Percentiles rank a stretch among this genome's conserved stretches.
These are phyloP conservation scores for Encarsia formosa DNA, from an alignment of 2,888 invertebrate species.

Conservation along the genomic window DNA sequence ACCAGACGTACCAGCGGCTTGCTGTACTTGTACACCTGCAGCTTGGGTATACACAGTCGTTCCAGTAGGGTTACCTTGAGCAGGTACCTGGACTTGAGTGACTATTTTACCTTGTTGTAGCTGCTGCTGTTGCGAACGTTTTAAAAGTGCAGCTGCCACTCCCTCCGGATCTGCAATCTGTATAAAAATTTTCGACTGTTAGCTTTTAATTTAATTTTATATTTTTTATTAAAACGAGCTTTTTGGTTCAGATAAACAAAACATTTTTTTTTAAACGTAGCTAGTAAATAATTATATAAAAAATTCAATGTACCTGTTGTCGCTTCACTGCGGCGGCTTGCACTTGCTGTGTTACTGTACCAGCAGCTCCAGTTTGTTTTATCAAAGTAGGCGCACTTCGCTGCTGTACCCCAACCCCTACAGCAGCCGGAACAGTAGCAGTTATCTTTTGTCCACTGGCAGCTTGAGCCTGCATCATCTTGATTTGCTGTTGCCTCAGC, in stretches of 20 bases:
- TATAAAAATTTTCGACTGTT: too few relatives aligned
- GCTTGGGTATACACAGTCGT: conserved; percentile 59
- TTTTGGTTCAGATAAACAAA: not conserved
- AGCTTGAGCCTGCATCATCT: conserved; percentile 40
- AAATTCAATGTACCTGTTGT: conserved; percentile 18
- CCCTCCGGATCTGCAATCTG: too few relatives aligned
- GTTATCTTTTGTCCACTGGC: conserved; percentile 46
- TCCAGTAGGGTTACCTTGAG: conserved; percentile 49
- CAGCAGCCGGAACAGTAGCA: conserved; percentile 46
- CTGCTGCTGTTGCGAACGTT: conserved; percentile 52
- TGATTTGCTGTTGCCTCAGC: conserved; percentile 46
- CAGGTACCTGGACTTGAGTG: conserved; percentile 48
- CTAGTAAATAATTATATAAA: too few relatives aligned
- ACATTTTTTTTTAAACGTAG: too few relatives aligned
- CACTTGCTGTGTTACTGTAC: conserved; percentile 27
- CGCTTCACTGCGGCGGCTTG: conserved; percentile 14
- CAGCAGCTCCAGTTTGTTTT: conserved; percentile 34
- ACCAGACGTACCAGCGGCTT: conserved; percentile 53
- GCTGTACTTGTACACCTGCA: conserved; percentile 55
- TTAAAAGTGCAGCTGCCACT: conserved; percentile 59
- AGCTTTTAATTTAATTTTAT: not conserved
- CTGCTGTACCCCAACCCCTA: conserved; percentile 41
- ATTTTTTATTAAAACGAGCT: not conserved
- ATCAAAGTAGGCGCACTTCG: conserved; percentile 42
- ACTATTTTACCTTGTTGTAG: conserved; percentile 47